These are phyloP conservation scores for Palythoa grandis DNA, from an alignment of 92 coral and sea anemone species.

Conservation along the genomic window DNA sequence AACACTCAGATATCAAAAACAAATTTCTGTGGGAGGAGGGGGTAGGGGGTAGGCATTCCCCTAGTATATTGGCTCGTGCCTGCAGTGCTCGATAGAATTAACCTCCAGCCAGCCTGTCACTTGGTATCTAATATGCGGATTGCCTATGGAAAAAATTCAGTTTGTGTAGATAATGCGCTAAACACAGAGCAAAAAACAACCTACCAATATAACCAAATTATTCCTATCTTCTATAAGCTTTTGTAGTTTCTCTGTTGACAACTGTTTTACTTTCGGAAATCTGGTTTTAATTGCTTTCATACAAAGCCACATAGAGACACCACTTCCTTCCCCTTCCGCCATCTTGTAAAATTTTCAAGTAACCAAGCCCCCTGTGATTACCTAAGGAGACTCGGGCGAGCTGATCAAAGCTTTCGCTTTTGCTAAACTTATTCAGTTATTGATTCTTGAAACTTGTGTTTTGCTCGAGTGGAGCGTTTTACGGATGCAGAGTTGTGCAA, in stretches of 20 bases:
- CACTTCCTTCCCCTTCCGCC: slow-evolving; percentile 48
- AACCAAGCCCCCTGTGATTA: slow-evolving; percentile 19
- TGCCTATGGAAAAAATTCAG: neutral
- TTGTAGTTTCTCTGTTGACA: slow-evolving; percentile 76
- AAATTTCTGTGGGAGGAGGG: too few relatives aligned
- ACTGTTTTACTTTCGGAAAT: slow-evolving; percentile 76
- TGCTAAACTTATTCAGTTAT: neutral
- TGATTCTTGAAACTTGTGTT: neutral
- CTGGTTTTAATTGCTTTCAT: slow-evolving; percentile 66
- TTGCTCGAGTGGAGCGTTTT: neutral
- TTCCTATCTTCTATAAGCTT: slow-evolving; percentile 48
- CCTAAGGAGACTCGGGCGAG: slow-evolving; percentile 26
- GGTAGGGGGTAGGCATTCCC: neutral
- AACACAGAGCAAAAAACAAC: neutral
- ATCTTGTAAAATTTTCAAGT: slow-evolving; percentile 35
- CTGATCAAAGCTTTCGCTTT: neutral
- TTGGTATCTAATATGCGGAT: too few relatives aligned
- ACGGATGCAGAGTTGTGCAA: slow-evolving; percentile 42
- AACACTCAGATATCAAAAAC: too few relatives aligned
- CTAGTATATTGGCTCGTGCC: too few relatives aligned
- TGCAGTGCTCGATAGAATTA: too few relatives aligned
- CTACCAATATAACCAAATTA: slow-evolving; percentile 62
- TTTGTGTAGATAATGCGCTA: neutral
- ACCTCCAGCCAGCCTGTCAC: too few relatives aligned
- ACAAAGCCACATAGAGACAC: slow-evolving; percentile 61